Conservation (phyloP, 2,888 invertebrate genomes). For the Sarcophaga subvicina region DNA sequence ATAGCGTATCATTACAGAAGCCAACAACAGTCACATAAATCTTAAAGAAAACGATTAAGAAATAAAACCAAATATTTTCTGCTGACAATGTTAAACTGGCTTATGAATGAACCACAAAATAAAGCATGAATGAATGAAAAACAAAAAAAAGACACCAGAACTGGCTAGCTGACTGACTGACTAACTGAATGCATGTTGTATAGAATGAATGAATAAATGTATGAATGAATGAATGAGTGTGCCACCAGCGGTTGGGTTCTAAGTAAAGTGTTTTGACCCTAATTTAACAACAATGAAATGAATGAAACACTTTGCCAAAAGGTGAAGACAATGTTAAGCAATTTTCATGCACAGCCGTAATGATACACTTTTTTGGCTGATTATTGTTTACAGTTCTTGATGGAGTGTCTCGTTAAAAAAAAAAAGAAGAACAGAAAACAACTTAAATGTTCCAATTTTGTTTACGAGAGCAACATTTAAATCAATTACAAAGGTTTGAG, state of each 20-base stretch:
- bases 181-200: constrained; percentile 11
- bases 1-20: neutral
- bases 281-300: constrained; percentile 38
- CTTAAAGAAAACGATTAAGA: neutral
- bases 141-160: neutral
- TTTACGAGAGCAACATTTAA: no score
- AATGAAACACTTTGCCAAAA: constrained; percentile 39
- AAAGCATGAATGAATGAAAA: constrained; percentile 2
- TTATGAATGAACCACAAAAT: constrained; percentile 39
- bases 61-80: neutral
- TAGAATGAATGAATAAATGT: constrained; percentile 5
- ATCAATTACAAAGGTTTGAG: neutral
- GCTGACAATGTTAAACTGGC: constrained; percentile 23
- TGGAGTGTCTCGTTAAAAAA: no score
- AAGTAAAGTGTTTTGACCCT: constrained; percentile 58
- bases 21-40: neutral
- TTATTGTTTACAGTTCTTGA: constrained; percentile 49
- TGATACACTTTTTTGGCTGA: constrained; percentile 48
- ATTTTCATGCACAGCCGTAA: constrained; percentile 42
- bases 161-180: neutral
- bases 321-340: constrained; percentile 31
- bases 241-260: no score
- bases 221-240: neutral
- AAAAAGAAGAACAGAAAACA: neutral
- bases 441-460: constrained; percentile 3